phyloP scores from a whole-genome alignment of 2,113 vertebrate species.

The Geothlypis trichas region DNA sequence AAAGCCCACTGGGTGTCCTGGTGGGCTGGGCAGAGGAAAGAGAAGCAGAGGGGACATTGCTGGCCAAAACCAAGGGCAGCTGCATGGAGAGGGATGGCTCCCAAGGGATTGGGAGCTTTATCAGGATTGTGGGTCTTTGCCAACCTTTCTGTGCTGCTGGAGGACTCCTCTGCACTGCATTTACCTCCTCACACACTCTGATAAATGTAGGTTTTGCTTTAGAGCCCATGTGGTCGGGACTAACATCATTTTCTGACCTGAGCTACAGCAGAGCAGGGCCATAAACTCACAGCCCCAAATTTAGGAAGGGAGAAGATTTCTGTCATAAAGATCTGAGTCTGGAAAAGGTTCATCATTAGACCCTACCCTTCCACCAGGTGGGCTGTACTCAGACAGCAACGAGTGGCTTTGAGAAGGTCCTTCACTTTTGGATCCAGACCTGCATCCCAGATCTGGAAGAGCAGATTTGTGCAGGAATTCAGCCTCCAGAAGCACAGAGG shows the following conservation, averaged over 20 bases:
- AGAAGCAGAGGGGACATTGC: fast-evolving
- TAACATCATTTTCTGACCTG: neutral
- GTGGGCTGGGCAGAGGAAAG: neutral
- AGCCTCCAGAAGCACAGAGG: neutral
- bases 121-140: neutral
- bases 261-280: neutral
- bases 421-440: neutral
- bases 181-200: neutral
- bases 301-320: neutral
- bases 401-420: neutral
- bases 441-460: neutral
- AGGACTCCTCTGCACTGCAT: neutral
- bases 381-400: neutral
- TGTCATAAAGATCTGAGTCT: neutral
- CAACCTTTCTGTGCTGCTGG: neutral
- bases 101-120: neutral
- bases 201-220: neutral
- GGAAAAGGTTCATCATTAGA: neutral
- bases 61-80: neutral
- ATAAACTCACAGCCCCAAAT: neutral
- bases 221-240: fast-evolving
- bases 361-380: neutral
- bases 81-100: neutral
- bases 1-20: neutral
- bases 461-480: neutral